Evolutionary conservation across 2,888 invertebrate genomes (phyloP).

Genomic region (Standfussiana lucernea): DNA sequence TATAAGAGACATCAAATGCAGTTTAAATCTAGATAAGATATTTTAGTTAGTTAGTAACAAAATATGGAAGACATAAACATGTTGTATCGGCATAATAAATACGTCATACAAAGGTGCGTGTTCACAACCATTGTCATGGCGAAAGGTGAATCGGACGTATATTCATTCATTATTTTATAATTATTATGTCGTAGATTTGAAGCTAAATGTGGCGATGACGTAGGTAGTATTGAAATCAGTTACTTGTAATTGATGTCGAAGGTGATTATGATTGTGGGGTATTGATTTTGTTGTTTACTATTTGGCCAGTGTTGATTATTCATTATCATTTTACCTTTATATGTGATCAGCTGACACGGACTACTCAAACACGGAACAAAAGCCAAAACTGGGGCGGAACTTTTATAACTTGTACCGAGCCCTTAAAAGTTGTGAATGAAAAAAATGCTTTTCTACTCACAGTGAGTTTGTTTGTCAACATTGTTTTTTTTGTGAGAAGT

Average conservation of each 20-base stretch:
- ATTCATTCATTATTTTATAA: conserved; percentile 49
- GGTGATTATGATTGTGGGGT: not conserved
- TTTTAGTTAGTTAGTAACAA: not conserved
- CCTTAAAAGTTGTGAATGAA: conserved; percentile 6
- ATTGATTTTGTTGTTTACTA: conserved; percentile 25
- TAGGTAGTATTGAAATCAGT: conserved; percentile 11
- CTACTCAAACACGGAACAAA: not conserved
- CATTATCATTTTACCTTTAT: not conserved
- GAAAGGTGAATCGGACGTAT: conserved; percentile 20
- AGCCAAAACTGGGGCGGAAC: not conserved
- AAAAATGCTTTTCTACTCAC: not conserved
- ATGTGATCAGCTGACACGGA: conserved; percentile 22
- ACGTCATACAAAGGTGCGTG: conserved; percentile 32
- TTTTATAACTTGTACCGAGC: conserved; percentile 25
- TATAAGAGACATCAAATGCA: not conserved
- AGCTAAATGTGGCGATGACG: conserved; percentile 9
- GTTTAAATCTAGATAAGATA: not conserved
- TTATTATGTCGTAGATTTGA: conserved; percentile 25
- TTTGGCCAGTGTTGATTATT: conserved; percentile 5
- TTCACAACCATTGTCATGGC: conserved; percentile 27
- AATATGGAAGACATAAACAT: not conserved
- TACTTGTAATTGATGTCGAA: not conserved
- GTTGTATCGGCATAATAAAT: not conserved
- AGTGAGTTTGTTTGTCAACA: conserved; percentile 29
- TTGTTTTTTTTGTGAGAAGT: not conserved